These are phyloP conservation scores for Guaruba guarouba DNA, from an alignment of 2,113 vertebrate species.

Conservation along the genomic window DNA sequence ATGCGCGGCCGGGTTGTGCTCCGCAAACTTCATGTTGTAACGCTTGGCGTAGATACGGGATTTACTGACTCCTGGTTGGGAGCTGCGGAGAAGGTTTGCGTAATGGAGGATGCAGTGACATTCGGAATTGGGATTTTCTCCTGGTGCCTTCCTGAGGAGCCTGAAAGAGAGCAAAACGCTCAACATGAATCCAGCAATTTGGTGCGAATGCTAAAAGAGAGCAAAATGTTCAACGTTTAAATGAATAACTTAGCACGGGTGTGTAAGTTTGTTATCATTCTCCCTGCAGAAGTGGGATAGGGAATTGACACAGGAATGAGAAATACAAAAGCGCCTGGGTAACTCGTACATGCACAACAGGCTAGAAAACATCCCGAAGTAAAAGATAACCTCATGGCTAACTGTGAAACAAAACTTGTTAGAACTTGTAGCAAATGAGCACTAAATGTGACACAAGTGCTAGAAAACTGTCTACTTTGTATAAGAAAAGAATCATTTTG, in stretches of 20 bases:
- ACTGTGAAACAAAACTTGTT: neutral
- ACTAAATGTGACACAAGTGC: rapidly evolving
- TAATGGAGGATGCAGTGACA: neutral
- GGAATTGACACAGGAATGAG: neutral
- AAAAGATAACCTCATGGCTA: neutral
- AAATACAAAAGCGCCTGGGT: neutral
- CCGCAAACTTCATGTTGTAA: neutral
- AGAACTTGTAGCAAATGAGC: neutral
- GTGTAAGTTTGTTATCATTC: neutral
- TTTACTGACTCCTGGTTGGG: neutral
- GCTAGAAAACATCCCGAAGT: neutral
- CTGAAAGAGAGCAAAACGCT: neutral
- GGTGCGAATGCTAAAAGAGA: neutral
- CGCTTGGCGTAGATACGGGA: neutral
- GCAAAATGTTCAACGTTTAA: neutral
- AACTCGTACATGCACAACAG: neutral
- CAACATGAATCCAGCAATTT: neutral
- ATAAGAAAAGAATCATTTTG: neutral
- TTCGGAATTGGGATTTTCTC: neutral
- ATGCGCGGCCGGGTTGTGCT: neutral
- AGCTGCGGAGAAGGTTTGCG: neutral
- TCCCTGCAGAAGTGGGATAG: neutral
- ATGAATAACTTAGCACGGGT: neutral
- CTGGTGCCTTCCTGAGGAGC: neutral
- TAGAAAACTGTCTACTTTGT: neutral